These are phyloP conservation scores for Pristionchus fissidentatus DNA, from an alignment of 2,888 invertebrate species.

Conservation along the genomic window DNA sequence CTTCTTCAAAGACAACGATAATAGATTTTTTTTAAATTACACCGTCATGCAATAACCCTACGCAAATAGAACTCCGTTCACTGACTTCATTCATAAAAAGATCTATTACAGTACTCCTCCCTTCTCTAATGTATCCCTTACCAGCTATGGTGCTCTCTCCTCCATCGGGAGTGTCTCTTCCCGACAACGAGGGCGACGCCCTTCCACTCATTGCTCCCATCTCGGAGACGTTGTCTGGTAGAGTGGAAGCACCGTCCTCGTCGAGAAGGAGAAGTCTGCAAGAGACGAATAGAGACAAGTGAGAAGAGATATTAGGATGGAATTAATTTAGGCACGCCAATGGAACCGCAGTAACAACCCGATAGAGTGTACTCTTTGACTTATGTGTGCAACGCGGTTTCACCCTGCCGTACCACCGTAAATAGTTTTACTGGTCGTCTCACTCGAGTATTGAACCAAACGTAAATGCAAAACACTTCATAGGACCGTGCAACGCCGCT, in stretches of 20 bases:
- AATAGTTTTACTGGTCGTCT: too few relatives aligned
- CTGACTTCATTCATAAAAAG: neutral
- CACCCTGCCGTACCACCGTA: too few relatives aligned
- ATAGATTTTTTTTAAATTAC: too few relatives aligned
- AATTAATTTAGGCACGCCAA: too few relatives aligned
- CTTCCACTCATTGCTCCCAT: slow-evolving; percentile 83
- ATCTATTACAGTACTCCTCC: slow-evolving; percentile 47
- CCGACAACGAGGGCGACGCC: slow-evolving; percentile 78
- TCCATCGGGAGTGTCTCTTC: slow-evolving; percentile 87
- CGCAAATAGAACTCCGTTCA: neutral
- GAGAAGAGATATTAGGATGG: neutral
- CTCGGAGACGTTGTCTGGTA: slow-evolving; percentile 90
- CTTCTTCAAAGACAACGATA: too few relatives aligned
- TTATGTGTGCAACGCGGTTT: too few relatives aligned
- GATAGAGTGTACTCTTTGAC: too few relatives aligned
- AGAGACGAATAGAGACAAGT: neutral
- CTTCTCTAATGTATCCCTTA: slow-evolving; percentile 11
- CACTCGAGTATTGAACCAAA: too few relatives aligned
- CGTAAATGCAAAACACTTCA: too few relatives aligned
- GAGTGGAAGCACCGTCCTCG: slow-evolving; percentile 65
- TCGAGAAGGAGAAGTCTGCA: slow-evolving; percentile 54
- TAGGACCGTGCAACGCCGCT: too few relatives aligned
- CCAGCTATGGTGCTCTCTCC: slow-evolving; percentile 63
- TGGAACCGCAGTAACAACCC: too few relatives aligned
- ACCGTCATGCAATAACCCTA: neutral